Evolutionary conservation across 1,140 invertebrate species (phyloP).

Genomic region (Oryctes rhinoceros): DNA sequence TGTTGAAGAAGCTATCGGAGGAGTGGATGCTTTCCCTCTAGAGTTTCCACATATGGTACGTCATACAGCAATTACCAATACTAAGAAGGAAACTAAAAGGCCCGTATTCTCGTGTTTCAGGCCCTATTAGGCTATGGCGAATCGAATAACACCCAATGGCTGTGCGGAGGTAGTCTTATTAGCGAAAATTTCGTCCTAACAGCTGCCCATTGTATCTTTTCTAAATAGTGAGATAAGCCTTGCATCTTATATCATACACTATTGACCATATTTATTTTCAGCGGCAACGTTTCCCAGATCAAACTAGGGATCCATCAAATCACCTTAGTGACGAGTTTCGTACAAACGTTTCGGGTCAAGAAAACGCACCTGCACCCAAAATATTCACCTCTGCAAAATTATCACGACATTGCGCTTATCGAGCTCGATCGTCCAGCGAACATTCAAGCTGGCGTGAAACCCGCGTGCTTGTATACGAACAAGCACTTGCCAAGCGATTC

Average conservation of each 20-base stretch:
- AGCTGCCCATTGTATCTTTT: constrained; percentile 23
- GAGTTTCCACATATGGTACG: constrained; percentile 18
- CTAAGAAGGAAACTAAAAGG: neutral
- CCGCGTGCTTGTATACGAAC: neutral
- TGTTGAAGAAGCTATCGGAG: neutral
- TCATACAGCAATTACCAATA: neutral
- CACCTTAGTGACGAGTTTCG: neutral
- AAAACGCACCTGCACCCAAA: constrained; percentile 60
- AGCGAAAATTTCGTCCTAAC: constrained; percentile 30
- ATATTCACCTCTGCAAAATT: constrained; percentile 54
- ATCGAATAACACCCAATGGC: neutral
- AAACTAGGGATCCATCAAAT: constrained; percentile 1
- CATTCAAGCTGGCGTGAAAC: neutral
- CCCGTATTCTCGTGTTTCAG: neutral
- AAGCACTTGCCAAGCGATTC: neutral
- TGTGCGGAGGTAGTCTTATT: constrained; percentile 25
- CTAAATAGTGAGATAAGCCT: neutral
- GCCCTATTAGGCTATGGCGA: constrained; percentile 10
- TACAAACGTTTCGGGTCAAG: constrained; percentile 47
- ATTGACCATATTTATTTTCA: neutral
- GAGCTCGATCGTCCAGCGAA: neutral
- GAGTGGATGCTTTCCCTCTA: neutral
- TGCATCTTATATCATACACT: neutral
- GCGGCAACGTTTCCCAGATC: neutral
- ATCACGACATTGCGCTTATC: constrained; percentile 30